A percentile compares a stretch with the other conserved stretches of the same genome.
These are phyloP conservation scores for Pelobates cultripes DNA, from an alignment of 2,797 vertebrate species.

Conservation along the genomic window DNA sequence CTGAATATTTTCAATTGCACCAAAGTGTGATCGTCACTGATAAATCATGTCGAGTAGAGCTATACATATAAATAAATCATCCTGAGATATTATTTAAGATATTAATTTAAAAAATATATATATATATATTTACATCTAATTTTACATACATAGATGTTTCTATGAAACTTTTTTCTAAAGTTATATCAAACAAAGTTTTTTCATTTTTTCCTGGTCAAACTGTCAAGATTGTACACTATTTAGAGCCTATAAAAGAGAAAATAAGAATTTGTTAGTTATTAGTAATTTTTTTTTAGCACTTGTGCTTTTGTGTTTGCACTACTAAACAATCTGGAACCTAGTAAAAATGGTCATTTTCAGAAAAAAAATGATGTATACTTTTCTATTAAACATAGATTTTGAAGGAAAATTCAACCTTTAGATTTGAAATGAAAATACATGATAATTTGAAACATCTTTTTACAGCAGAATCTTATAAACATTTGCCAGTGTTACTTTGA, in stretches of 20 bases:
- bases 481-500: too few relatives aligned
- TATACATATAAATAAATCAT: not conserved
- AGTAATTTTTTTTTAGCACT: too few relatives aligned
- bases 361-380: too few relatives aligned
- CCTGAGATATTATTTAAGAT: not conserved
- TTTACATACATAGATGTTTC: slow-evolving; percentile 7
- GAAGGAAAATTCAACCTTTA: not conserved
- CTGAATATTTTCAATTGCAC: slow-evolving; percentile 12
- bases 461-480: too few relatives aligned
- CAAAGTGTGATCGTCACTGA: slow-evolving; percentile 12
- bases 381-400: not conserved
- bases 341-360: too few relatives aligned
- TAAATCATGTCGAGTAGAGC: not conserved
- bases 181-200: not conserved
- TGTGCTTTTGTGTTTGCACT: too few relatives aligned
- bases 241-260: too few relatives aligned
- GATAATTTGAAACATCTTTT: too few relatives aligned
- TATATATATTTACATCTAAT: not conserved
- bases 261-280: too few relatives aligned
- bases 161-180: slow-evolving; percentile 12
- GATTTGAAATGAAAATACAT: too few relatives aligned
- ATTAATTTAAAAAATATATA: not conserved
- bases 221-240: not conserved
- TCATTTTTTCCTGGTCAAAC: not conserved
- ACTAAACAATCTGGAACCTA: too few relatives aligned